Base-by-base conservation (phyloP, 2,113 vertebrate genomes). In the Trichomycterus rosablanca region DNA sequence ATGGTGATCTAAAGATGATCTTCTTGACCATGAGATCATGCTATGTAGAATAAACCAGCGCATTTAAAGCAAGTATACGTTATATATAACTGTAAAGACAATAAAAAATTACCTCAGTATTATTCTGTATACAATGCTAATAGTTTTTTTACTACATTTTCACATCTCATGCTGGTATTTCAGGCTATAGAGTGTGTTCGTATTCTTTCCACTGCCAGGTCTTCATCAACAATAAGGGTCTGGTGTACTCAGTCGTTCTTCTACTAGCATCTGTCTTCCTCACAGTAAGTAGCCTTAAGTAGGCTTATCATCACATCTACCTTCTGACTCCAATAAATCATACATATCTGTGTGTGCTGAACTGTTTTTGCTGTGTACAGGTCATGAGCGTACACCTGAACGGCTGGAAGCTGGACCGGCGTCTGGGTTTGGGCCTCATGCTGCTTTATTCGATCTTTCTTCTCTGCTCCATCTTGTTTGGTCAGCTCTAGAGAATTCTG, bases 231-330 rank as follows among this genome's bases (percentile, higher is more conserved):
- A 89, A 88, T 76, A 88, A 86, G 75, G 87, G 88, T 23, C 77
- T 89, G 78, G 82, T 89, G 15, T 89, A 89, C 76, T 89, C 88
- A 1, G 87, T 89, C 20, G 3, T 89, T 68, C 81, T 89, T 61
- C 84, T 89, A 67, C 78, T 89, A 58, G 88, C 85, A 0, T 89
- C 88, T 5, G 87, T 89, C 63, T 87, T 86, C 69, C 78, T 89
- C 40, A 89, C 87, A 12, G 88, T 89, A 46, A 84, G 85, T 53
- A 24, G 14, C 34, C 2, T 32, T 42, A 8, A 24, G 12, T 34
- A 19, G n/a, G n/a, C n/a, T n/a, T n/a, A n/a, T n/a, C n/a, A n/a
- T 15, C 32, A n/a, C 34, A n/a, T 24, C 32, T 16, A 52, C 46
- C 58, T 20, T 12, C 9, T 5, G 7, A n/a, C 14, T n/a, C 37